Evolutionary conservation across 2,888 invertebrate species (phyloP).

Genomic region (Agonopterix heracliana): DNA sequence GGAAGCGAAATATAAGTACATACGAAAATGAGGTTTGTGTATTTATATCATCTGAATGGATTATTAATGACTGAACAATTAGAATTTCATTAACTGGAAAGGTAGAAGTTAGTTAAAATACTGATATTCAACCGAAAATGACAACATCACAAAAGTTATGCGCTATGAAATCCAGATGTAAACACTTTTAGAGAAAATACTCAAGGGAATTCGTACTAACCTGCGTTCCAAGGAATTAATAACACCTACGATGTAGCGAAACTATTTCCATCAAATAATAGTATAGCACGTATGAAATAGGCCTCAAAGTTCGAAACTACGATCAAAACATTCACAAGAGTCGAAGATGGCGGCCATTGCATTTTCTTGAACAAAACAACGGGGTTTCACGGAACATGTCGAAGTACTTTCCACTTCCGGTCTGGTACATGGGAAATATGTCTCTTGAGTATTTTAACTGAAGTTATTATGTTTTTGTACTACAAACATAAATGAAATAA

Average conservation of each 20-base stretch:
- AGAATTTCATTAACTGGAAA: conserved; percentile 16
- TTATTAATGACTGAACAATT: conserved; percentile 31
- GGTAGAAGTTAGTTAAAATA: conserved; percentile 23
- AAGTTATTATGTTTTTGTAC: too few relatives aligned
- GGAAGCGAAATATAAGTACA: conserved; percentile 50
- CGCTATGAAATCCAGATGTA: conserved; percentile 83
- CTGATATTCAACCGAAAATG: conserved; percentile 47
- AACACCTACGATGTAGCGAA: conserved; percentile 59
- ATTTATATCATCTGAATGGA: conserved; percentile 39
- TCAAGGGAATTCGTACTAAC: conserved; percentile 52
- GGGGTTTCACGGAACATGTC: conserved; percentile 72
- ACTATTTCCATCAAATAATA: conserved; percentile 62
- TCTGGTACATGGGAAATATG: too few relatives aligned
- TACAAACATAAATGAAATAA: too few relatives aligned
- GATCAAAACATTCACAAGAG: conserved; percentile 87
- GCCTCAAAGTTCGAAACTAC: conserved; percentile 70
- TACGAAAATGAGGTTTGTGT: conserved; percentile 65
- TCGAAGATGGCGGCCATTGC: conserved; percentile 92
- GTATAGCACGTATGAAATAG: conserved; percentile 64
- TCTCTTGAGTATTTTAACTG: too few relatives aligned
- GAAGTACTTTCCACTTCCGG: conserved; percentile 52
- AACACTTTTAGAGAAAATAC: conserved; percentile 78
- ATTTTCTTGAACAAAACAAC: conserved; percentile 85
- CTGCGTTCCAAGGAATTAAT: conserved; percentile 46
- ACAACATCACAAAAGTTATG: conserved; percentile 77